A percentile compares a stretch with the other conserved stretches of the same genome.
These are phyloP conservation scores for Tragulus kanchil DNA, from an alignment of 2,113 vertebrate genomes.

Conservation along the genomic window DNA sequence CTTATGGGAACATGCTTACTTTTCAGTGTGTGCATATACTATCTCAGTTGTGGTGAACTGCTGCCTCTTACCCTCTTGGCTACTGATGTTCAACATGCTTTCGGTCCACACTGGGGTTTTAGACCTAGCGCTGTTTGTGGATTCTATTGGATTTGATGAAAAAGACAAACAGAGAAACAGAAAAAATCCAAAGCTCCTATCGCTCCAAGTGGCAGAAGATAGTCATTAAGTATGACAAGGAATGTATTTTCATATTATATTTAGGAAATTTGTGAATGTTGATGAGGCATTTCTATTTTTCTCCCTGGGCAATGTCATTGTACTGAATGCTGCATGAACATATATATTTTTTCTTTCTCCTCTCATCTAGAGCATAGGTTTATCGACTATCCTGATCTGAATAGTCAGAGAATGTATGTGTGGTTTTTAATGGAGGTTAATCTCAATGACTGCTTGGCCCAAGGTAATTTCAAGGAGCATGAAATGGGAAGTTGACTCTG, in stretches of 20 bases:
- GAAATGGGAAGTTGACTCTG: neutral
- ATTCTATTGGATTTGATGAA: constrained; percentile 75
- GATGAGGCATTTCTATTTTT: constrained; percentile 68
- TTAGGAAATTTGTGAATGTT: constrained; percentile 79
- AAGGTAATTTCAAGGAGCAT: neutral
- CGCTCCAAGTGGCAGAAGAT: constrained; percentile 75
- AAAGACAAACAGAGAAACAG: neutral
- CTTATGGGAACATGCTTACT: neutral
- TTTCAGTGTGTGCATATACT: neutral
- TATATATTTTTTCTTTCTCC: neutral
- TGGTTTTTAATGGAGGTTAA: neutral
- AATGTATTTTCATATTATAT: constrained; percentile 81
- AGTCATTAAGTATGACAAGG: constrained; percentile 82
- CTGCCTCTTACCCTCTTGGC: neutral
- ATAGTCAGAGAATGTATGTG: neutral
- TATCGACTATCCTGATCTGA: neutral
- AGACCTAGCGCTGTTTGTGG: constrained; percentile 64
- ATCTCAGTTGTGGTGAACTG: neutral
- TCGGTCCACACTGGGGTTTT: constrained; percentile 26
- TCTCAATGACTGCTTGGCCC: neutral
- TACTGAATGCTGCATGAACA: neutral
- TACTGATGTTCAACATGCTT: neutral
- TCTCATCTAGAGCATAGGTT: neutral
- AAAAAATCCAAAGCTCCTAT: constrained; percentile 68
- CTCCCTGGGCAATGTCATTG: constrained; percentile 21